Base-by-base conservation (phyloP, 2,888 invertebrate genomes). In the Euzophera pinguis region DNA sequence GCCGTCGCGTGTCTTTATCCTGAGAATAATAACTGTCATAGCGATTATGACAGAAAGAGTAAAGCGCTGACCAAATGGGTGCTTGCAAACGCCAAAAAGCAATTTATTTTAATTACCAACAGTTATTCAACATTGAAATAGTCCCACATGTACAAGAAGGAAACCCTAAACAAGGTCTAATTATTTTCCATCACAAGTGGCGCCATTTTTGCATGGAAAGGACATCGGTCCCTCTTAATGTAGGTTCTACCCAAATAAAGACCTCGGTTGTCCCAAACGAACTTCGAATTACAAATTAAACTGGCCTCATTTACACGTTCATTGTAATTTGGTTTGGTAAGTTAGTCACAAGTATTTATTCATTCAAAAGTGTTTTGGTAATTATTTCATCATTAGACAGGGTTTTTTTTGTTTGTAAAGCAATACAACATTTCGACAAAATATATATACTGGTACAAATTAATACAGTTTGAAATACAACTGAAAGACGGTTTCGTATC, bases 251-350 rank as follows among this genome's bases (percentile, higher is more conserved):
- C 71, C 67, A 62, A 79, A 77, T 81, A 72, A 75, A 80, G 78
- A 73, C 71, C 75, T 68, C 57, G 67, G 65, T 50, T 43, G 75
- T 80, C 81, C 67, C 81, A 78, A 81, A 81, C 76, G 79, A 73
- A 80, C 74, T 78, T 68, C 72, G 73, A 81, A 79, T 78, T 75
- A 78, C 74, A 76, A 79, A 81, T 80, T 81, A 76, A 77, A 64
- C 53, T 58, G 69, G 61, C 66, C 65, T 60, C 53, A 53, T 45
- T 77, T 64, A 80, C 73, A 75, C 69, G 58, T 64, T 50, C 22
- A 52, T 35, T 22, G 14, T 34, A 47, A 14, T 47, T 47, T 16
- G 6, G n/a, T n/a, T n/a, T n/a, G n/a, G n/a, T n/a, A n/a, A n/a
- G n/a, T n/a, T n/a, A n/a, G n/a, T n/a, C n/a, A n/a, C n/a, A n/a